Evolutionary conservation across 2,113 vertebrate species (phyloP), one percentile per base, ranked within the genome.

Genomic region (Tympanuchus pallidicinctus): DNA sequence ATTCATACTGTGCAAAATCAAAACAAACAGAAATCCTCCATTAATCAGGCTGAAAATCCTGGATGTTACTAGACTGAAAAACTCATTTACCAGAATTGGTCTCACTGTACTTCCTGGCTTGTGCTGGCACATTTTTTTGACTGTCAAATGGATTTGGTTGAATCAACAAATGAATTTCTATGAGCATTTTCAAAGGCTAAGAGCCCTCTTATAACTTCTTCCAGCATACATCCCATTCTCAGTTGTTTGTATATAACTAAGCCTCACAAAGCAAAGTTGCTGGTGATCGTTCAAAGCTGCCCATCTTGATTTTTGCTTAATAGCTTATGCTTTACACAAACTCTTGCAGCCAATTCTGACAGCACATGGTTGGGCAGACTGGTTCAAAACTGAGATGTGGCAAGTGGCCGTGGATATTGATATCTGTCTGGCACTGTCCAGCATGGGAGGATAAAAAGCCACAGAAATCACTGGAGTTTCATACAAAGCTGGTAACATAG

Each of bases 11-110:
- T 72, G 45, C 34, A 76, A 88, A 92, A 72, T 30, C 77, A 78
- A 93, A 85, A 64, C 54, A 95, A 91, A 84, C 2, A 90, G 7
- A 94, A 89, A 94, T 27, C 22, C 21, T 32, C 34, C 54, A 85
- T 65, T 67, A 22, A 85, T 3, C 2, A 2, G 42, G 25, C 42
- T 38, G n/a, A 78, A 38, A 72, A 69, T 22, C 16, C 64, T 36
- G 67, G 34, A 60, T 32, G 25, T 19, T 89, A 38, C 74, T 56
- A 73, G 59, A 54, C 43, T n/a, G 60, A 28, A 71, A 92, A 61
- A 91, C 2, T 4, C 0, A 0, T 60, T 34, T 75, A 88, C n/a
- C 0, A 6, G 66, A 54, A 80, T 85, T 27, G 72, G 42, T 32
- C 32, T 86, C 74, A 64, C 48, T 74, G 52, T 34, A 64, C 70